These are phyloP conservation scores for Drosophila bifasciata DNA, from an alignment of 1,140 invertebrate species.

Conservation along the genomic window DNA sequence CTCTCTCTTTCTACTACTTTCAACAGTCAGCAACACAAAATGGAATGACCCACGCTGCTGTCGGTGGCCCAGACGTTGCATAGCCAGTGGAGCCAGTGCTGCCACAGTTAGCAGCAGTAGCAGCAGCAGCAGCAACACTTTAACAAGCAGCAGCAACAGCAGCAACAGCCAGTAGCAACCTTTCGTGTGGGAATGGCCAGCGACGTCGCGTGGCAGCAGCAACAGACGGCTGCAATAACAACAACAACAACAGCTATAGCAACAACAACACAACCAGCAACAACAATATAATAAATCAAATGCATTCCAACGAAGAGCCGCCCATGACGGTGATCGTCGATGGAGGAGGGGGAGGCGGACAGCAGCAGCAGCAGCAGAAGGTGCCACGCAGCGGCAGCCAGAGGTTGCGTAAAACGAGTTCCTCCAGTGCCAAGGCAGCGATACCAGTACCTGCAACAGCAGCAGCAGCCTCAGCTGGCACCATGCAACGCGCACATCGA, in stretches of 20 bases:
- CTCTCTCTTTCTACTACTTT: neutral
- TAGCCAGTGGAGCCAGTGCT: constrained; percentile 60
- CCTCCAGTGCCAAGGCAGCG: constrained; percentile 66
- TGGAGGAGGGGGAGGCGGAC: constrained; percentile 30
- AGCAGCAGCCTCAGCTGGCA: constrained; percentile 23
- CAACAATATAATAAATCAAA: constrained; percentile 51
- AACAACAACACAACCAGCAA: constrained; percentile 34
- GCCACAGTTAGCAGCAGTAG: constrained; percentile 59
- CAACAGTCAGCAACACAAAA: constrained; percentile 40
- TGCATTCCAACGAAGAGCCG: constrained; percentile 78
- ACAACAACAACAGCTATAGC: constrained; percentile 19
- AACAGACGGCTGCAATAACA: constrained; percentile 49
- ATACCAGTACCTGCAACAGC: constrained; percentile 35
- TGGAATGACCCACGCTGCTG: constrained; percentile 61
- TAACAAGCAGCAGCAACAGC: constrained; percentile 18
- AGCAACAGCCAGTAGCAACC: constrained; percentile 10
- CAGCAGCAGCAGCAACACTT: constrained; percentile 30
- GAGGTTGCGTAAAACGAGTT: constrained; percentile 70
- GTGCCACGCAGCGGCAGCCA: constrained; percentile 47
- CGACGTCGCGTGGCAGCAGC: constrained; percentile 72
- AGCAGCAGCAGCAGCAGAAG: constrained; percentile 41
- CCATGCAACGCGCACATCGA: too few relatives aligned
- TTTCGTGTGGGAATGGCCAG: constrained; percentile 58
- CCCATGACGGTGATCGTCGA: constrained; percentile 74
- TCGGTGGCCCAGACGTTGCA: constrained; percentile 39